Percentiles rank a stretch among this genome's conserved stretches.
These are phyloP conservation scores for Plodia interpunctella DNA, from an alignment of 1,140 invertebrate genomes.

Conservation along the genomic window DNA sequence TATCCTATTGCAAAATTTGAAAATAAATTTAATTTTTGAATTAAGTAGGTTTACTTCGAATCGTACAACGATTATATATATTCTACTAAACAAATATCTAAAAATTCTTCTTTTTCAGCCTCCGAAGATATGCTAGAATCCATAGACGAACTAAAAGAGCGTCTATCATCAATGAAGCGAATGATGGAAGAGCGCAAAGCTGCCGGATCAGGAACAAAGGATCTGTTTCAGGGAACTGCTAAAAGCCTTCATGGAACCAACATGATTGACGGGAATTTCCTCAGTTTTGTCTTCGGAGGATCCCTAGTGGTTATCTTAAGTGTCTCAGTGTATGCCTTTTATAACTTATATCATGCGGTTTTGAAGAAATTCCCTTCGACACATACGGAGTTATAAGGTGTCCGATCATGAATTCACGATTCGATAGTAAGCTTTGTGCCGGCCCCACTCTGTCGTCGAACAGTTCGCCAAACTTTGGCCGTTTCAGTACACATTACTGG, in stretches of 20 bases:
- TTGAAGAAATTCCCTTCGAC: conserved; percentile 87
- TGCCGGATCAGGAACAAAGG: conserved; percentile 61
- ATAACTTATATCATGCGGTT: conserved; percentile 88
- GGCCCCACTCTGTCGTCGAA: no score
- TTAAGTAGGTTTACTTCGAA: no score
- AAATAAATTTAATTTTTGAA: no score
- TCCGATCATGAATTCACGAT: no score
- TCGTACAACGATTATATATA: neutral
- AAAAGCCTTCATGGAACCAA: conserved; percentile 76
- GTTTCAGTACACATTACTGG: no score
- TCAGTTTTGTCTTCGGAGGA: conserved; percentile 87
- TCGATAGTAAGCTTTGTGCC: no score
- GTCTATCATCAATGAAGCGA: conserved; percentile 86
- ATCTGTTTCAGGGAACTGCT: conserved; percentile 70
- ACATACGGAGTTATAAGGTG: conserved; percentile 84
- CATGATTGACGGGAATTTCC: conserved; percentile 88
- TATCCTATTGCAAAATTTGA: no score
- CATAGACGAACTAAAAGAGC: conserved; percentile 86
- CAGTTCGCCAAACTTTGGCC: no score
- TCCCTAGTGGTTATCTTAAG: conserved; percentile 86
- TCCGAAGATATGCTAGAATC: conserved; percentile 82
- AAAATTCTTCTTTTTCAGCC: conserved; percentile 34
- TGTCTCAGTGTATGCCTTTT: conserved; percentile 89
- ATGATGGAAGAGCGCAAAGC: conserved; percentile 84
- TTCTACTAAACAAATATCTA: neutral